phyloP scores from a whole-genome alignment of 2,113 vertebrate genomes.

The Phaetusa simplex region DNA sequence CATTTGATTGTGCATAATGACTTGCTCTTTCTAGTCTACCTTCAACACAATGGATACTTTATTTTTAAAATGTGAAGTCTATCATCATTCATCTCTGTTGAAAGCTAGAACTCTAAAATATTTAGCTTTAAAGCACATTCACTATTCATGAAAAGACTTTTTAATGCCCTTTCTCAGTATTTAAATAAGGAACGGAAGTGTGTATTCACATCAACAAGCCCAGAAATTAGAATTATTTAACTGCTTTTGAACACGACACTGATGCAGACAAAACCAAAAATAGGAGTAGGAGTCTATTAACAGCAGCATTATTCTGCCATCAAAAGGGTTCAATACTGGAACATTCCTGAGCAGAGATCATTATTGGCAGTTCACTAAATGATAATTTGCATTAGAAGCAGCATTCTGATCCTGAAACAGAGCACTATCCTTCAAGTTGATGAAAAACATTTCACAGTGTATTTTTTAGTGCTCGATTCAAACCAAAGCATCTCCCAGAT shows the following conservation, averaged over 20 bases:
- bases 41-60: conserved; percentile 27
- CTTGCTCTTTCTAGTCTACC: conserved; percentile 26
- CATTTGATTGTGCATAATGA: conserved; percentile 51
- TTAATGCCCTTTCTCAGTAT: not conserved
- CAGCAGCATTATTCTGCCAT: conserved; percentile 35
- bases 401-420: conserved; percentile 21
- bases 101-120: conserved; percentile 33
- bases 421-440: not conserved
- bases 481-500: conserved; percentile 15
- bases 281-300: conserved; percentile 17
- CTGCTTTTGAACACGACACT: conserved; percentile 43
- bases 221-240: conserved; percentile 7
- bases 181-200: not conserved
- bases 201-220: conserved; percentile 49
- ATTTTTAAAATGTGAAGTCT: conserved; percentile 21
- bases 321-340: conserved; percentile 29
- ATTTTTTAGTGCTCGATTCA: conserved; percentile 33
- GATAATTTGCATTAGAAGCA: conserved; percentile 25
- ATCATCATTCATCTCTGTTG: conserved; percentile 5
- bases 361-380: conserved; percentile 12
- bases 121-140: conserved; percentile 12
- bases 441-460: not conserved
- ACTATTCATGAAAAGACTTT: not conserved
- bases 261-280: conserved; percentile 52
- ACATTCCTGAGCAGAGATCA: conserved; percentile 18